These are phyloP conservation scores for Formica selysi DNA, from an alignment of 1,140 invertebrate genomes.

Conservation along the genomic window DNA sequence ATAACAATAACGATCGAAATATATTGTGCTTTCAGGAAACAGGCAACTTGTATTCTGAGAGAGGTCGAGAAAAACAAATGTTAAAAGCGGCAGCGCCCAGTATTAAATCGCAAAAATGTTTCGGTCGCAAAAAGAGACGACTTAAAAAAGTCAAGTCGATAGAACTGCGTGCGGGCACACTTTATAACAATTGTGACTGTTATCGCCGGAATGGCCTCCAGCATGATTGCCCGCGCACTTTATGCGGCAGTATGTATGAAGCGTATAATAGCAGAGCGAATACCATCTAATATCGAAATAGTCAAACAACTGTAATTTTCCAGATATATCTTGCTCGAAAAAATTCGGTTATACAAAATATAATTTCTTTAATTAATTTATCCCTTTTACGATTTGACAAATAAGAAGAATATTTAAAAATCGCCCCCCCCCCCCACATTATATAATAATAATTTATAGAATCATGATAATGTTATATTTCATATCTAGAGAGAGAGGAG, in stretches of 20 bases:
- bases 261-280: constrained; percentile 11
- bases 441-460: constrained; percentile 9
- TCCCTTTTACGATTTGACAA: neutral
- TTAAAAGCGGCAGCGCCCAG: neutral
- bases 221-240: neutral
- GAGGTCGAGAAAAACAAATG: neutral
- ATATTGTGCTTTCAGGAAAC: neutral
- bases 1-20: neutral
- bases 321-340: neutral
- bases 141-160: constrained; percentile 29
- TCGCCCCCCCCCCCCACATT: neutral
- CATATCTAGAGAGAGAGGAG: no score
- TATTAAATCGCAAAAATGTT: neutral
- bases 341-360: constrained; percentile 6
- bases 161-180: neutral
- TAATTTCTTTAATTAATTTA: constrained; percentile 18
- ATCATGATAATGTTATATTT: no score
- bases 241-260: constrained; percentile 25
- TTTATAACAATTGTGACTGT: constrained; percentile 20
- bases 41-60: neutral
- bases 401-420: neutral
- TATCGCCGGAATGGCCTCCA: constrained; percentile 10
- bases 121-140: neutral
- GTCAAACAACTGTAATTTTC: constrained; percentile 5
- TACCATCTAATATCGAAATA: constrained; percentile 22